Evolutionary conservation across 2,797 vertebrate species (phyloP).

Genomic region (Etheostoma nigrum): DNA sequence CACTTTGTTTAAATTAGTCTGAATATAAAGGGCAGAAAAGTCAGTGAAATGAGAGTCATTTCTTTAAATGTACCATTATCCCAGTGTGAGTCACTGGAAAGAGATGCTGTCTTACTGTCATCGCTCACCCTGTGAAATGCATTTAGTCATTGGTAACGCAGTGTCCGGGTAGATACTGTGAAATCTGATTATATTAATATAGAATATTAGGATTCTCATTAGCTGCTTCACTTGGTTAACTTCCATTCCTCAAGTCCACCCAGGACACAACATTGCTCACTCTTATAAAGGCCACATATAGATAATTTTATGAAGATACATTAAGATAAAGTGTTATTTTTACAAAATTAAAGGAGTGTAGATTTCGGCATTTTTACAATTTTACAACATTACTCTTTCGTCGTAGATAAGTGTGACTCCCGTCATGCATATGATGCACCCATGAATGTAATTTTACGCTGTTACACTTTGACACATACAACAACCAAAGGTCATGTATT

Average conservation of each 20-base stretch:
- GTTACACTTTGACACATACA: conserved; percentile 19
- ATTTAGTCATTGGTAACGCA: conserved; percentile 22
- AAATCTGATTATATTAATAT: conserved; percentile 14
- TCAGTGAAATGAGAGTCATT: conserved; percentile 62
- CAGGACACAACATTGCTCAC: not conserved
- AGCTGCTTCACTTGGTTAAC: conserved; percentile 19
- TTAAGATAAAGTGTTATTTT: not conserved
- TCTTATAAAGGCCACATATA: not conserved
- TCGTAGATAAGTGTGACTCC: conserved; percentile 22
- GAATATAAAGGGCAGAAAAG: conserved; percentile 54
- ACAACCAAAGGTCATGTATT: conserved; percentile 29
- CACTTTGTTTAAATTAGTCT: conserved; percentile 58
- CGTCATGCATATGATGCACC: conserved; percentile 56
- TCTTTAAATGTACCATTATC: conserved; percentile 59
- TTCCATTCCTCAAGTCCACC: conserved; percentile 8
- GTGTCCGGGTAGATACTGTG: not conserved
- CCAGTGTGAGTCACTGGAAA: conserved; percentile 62
- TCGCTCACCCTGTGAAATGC: conserved; percentile 44
- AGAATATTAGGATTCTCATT: conserved; percentile 40
- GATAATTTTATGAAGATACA: not conserved
- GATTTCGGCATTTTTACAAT: conserved; percentile 4
- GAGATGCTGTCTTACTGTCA: conserved; percentile 25
- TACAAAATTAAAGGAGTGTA: not conserved
- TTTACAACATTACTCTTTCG: conserved; percentile 6
- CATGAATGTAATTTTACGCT: conserved; percentile 35